Conservation (phyloP, 2,797 vertebrate species). For the Hemitrygon akajei region DNA sequence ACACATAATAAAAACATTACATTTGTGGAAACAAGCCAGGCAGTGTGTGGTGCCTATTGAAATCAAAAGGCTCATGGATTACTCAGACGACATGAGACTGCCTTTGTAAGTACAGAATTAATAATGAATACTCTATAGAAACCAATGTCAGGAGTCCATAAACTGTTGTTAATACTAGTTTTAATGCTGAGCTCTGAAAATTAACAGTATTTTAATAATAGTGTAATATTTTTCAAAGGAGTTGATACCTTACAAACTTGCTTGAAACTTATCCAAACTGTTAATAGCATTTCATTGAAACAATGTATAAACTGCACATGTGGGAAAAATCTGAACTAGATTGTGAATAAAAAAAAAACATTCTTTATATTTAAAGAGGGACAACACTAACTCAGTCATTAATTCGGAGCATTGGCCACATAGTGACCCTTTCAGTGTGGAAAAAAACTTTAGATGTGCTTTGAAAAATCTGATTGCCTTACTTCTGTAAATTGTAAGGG, state of each 20-base stretch:
- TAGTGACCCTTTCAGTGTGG: conserved; percentile 15
- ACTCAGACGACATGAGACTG: conserved; percentile 17
- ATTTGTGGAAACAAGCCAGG: conserved; percentile 33
- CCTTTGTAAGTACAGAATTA: conserved; percentile 32
- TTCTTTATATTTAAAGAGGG: conserved; percentile 18
- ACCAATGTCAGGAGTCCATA: conserved; percentile 30
- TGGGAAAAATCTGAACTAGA: background rate
- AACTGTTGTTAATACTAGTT: conserved; percentile 32
- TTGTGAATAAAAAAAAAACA: background rate
- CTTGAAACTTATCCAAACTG: background rate
- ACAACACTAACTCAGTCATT: background rate
- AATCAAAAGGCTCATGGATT: conserved; percentile 29
- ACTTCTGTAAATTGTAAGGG: conserved; percentile 20
- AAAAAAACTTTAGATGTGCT: background rate
- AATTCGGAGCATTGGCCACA: conserved; percentile 16
- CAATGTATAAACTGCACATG: background rate
- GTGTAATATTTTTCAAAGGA: conserved; percentile 17
- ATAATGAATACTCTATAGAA: conserved; percentile 28
- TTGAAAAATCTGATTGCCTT: conserved; percentile 3
- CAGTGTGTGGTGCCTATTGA: conserved; percentile 31
- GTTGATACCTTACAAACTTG: background rate
- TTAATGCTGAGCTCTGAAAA: conserved; percentile 32
- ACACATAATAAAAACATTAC: conserved; percentile 36
- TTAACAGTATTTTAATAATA: background rate
- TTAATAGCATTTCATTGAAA: conserved; percentile 2